Evolutionary conservation across 2,888 invertebrate genomes (phyloP), one percentile per base, ranked within the genome.

Genomic region (Panopea generosa): DNA sequence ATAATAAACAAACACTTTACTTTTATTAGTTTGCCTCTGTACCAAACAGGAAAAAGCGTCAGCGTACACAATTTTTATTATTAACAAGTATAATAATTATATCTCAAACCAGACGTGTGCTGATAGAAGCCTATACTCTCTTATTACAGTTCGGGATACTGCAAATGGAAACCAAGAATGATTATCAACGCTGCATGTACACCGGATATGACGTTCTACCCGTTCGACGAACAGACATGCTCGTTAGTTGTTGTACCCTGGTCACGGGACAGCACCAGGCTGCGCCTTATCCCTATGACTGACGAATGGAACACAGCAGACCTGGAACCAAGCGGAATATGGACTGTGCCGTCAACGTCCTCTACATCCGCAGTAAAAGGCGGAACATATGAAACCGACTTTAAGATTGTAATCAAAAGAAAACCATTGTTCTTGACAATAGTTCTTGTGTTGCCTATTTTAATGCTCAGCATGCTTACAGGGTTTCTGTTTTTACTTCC

Each of bases 401-500:
- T 81, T 56, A 56, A 53, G 22, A 61, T 81, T 6, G 63, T 59
- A 7, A 70, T 81, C 29, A 73, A 60, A 18, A 49, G 80, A n/a
- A 55, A 61, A 27, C 71, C 73, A 2, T 43, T 67, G 14, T 81
- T 74, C 43, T 68, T 81, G 50, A 55, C 73, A 7, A 55, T 81
- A 14, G 77, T 74, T 47, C 52, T 81, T 16, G 80, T 81, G n/a
- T 60, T 81, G 14, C 80, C 80, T 27, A 60, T 81, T 24, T 63
- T 81, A 1, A 53, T 77, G 4, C 53, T 81, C 2, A 69, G 73
- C 18, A 16, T 74, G 29, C 45, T 81, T 11, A 81, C 63, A 53
- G 80, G 80, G 11, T 67, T 77, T 43, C 56, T 81, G n/a, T 81
- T 81, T 26, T 16, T 81, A 43, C 60, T 81, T 29, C 80, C 80